Evolutionary conservation across 2,888 invertebrate genomes (phyloP).

Genomic region (Lepetodrilus schrolli): DNA sequence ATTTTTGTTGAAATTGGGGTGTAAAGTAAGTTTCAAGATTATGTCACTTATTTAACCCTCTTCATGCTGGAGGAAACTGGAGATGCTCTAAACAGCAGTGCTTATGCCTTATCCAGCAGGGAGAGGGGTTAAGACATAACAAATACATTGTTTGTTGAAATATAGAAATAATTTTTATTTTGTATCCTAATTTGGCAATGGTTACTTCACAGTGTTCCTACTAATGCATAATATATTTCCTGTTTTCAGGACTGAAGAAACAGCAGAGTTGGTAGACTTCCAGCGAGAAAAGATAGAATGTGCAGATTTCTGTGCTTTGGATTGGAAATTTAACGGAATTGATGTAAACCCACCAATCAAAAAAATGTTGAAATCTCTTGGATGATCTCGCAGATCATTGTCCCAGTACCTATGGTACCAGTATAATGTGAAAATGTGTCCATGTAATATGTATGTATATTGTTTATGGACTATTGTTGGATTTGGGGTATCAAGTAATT

Average conservation of each 20-base stretch:
- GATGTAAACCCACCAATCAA: conserved; percentile 60
- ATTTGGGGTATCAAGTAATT: not conserved
- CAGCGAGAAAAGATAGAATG: conserved; percentile 71
- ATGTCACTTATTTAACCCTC: too few relatives aligned
- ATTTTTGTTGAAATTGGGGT: not conserved
- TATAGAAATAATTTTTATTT: too few relatives aligned
- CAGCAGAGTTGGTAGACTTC: conserved; percentile 63
- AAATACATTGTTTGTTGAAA: too few relatives aligned
- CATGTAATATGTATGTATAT: not conserved
- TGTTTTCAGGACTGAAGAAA: conserved; percentile 69
- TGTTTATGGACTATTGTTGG: not conserved
- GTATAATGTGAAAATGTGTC: not conserved
- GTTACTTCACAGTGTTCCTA: too few relatives aligned
- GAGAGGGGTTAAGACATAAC: too few relatives aligned
- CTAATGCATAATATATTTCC: too few relatives aligned
- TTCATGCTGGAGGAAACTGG: too few relatives aligned
- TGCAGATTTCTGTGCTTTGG: conserved; percentile 70
- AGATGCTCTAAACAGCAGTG: too few relatives aligned
- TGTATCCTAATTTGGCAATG: too few relatives aligned
- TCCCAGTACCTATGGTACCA: not conserved
- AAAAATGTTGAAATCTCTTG: conserved; percentile 52
- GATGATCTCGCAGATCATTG: not conserved
- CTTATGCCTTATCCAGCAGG: too few relatives aligned
- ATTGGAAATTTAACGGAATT: conserved; percentile 70
- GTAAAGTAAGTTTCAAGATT: too few relatives aligned